These are phyloP conservation scores for Pristionchus entomophagus DNA, from an alignment of 2,888 invertebrate genomes.

Conservation along the genomic window DNA sequence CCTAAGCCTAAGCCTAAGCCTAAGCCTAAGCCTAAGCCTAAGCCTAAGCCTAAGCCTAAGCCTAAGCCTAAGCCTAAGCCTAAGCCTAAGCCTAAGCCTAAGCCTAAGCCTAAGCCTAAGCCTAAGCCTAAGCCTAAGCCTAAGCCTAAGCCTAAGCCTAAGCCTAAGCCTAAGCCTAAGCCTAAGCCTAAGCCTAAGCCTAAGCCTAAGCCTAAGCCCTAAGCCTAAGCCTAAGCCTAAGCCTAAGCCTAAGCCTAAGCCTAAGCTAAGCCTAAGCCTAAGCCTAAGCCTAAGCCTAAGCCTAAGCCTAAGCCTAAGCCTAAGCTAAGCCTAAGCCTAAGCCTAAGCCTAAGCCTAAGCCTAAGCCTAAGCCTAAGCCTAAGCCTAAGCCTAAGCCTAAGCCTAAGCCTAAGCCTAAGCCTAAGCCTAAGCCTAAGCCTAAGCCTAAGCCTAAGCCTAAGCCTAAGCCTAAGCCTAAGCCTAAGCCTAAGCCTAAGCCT, in stretches of 20 bases:
- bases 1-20: conserved; percentile 50
- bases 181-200: conserved; percentile 50
- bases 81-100: conserved; percentile 51
- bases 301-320: conserved; percentile 51
- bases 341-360: conserved; percentile 52
- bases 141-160: conserved; percentile 51
- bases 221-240: conserved; percentile 51
- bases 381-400: conserved; percentile 50
- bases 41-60: conserved; percentile 51
- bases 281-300: conserved; percentile 51
- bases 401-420: conserved; percentile 50
- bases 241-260: conserved; percentile 51
- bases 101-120: conserved; percentile 51
- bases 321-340: conserved; percentile 51
- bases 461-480: conserved; percentile 51
- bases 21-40: conserved; percentile 51
- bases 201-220: conserved; percentile 51
- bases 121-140: conserved; percentile 50
- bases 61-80: conserved; percentile 50
- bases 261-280: conserved; percentile 51
- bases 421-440: conserved; percentile 50
- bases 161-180: conserved; percentile 51
- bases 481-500: conserved; percentile 50
- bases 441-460: conserved; percentile 51
- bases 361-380: conserved; percentile 51